Base-by-base conservation (phyloP, 2,888 invertebrate species). In the Dolichopus griseipennis region DNA sequence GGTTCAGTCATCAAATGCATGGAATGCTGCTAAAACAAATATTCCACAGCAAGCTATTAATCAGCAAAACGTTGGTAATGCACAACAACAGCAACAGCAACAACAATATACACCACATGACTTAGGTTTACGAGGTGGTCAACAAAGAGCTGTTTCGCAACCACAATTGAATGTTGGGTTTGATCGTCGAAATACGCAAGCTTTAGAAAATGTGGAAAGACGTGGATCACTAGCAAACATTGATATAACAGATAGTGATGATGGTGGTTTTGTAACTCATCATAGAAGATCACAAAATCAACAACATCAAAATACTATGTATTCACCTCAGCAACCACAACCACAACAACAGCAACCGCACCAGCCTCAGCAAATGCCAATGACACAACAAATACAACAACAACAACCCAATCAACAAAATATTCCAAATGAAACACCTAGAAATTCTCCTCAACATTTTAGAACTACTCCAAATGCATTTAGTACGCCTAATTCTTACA, bases 191-290 rank as follows among this genome's bases (percentile, higher is more conserved):
- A 71, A 71, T 2, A 71, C 72, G 15, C 73, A 72, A 68, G 65
- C 62, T 15, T 21, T 71, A 27, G 71, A 72, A 33, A 71, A 69
- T 52, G 34, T 66, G 10, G 72, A 72, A 75, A 72, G 87, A 74
- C 79, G 87, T 73, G 86, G 86, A 68, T 87, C 87, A 0, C 84
- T 87, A 69, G 85, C 86, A 0, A 88, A 87, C 73, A 81, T 88
- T 22, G 80, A 81, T 69, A 80, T 85, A 74, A 80, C 85, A 66
- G 85, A 86, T 75, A 85, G 85, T 12, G 86, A 86, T 71, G 86
- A 87, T 71, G 87, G 87, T 3, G 87, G 87, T 1, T 87, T 87
- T 73, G 78, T 69, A 12, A 67, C 70, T 66, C 69, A 69, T 37
- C 65, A 66, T n/a, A 69, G 72, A 41, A 70, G 72, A 64, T 71